Conservation (phyloP, 2,113 vertebrate species). For the Pipa parva region DNA sequence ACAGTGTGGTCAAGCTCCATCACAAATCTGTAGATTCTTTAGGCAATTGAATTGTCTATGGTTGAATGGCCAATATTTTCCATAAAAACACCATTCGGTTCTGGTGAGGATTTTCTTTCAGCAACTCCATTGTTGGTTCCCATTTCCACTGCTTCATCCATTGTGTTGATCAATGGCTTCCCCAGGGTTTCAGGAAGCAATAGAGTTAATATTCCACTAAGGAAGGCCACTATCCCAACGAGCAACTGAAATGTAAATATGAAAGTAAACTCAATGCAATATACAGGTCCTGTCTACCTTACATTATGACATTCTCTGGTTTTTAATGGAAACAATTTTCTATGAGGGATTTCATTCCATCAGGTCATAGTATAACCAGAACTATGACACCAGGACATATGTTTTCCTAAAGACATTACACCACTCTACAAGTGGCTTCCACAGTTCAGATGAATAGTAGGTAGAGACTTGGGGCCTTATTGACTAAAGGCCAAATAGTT, state of each 20-base stretch:
- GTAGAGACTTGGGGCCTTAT: too few relatives aligned
- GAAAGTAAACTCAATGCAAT: background rate
- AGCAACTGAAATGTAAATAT: conserved; percentile 67
- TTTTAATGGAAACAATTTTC: too few relatives aligned
- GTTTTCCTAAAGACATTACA: too few relatives aligned
- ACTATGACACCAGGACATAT: too few relatives aligned
- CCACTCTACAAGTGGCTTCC: too few relatives aligned
- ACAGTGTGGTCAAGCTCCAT: too few relatives aligned
- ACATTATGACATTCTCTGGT: too few relatives aligned
- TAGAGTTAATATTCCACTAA: conserved; percentile 75
- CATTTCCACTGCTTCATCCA: conserved; percentile 72
- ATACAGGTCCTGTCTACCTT: background rate
- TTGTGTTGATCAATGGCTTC: conserved; percentile 72
- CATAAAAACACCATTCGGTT: conserved; percentile 6
- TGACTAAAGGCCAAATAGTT: too few relatives aligned
- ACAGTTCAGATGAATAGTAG: too few relatives aligned
- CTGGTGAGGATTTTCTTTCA: conserved; percentile 45
- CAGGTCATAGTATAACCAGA: too few relatives aligned
- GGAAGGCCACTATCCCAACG: conserved; percentile 78
- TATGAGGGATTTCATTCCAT: too few relatives aligned
- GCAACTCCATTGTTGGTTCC: conserved; percentile 49
- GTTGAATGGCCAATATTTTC: conserved; percentile 53
- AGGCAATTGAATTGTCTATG: background rate
- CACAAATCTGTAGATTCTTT: background rate
- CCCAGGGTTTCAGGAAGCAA: conserved; percentile 83